A percentile compares a stretch with the other conserved stretches of the same genome.
phyloP scores from a whole-genome alignment of 2,888 invertebrate genomes.

The Phaonia tiefii region DNA sequence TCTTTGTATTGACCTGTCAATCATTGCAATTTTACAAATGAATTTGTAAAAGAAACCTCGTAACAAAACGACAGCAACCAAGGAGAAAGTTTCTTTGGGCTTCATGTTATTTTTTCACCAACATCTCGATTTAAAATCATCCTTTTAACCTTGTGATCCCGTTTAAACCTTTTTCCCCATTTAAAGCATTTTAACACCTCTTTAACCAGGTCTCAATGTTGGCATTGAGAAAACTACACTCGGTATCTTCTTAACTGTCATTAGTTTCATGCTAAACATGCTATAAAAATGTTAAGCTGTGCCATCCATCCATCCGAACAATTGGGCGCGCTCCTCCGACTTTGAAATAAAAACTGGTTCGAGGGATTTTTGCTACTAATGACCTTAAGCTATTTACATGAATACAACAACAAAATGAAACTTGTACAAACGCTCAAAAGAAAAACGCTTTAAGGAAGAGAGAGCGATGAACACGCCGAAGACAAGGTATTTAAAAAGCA shows the following conservation, averaged over 20 bases:
- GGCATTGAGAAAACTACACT: conserved; percentile 29
- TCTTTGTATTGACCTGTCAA: not conserved
- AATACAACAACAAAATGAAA: not conserved
- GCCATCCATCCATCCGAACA: not conserved
- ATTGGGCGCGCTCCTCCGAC: not conserved
- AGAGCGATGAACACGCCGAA: conserved; percentile 10
- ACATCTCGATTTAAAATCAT: not conserved
- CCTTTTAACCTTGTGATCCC: conserved; percentile 26
- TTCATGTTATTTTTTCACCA: not conserved
- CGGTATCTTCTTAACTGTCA: conserved; percentile 58
- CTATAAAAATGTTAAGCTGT: conserved; percentile 61
- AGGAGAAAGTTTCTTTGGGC: not conserved
- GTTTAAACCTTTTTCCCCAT: conserved; percentile 53
- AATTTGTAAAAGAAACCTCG: conserved; percentile 3
- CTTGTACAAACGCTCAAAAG: not conserved
- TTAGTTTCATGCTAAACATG: conserved; percentile 65
- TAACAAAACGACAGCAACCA: too few relatives aligned
- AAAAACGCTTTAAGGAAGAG: conserved; percentile 17
- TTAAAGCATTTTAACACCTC: conserved; percentile 63
- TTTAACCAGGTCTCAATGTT: not conserved
- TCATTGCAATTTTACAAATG: conserved; percentile 1
- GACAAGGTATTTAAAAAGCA: not conserved
- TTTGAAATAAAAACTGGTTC: conserved; percentile 59
- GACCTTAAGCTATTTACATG: conserved; percentile 63
- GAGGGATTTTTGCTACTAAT: conserved; percentile 66